A percentile compares a stretch with the other conserved stretches of the same genome.
Evolutionary conservation across 2,113 vertebrate species (phyloP).

Genomic region (Dasyornis broadbenti): DNA sequence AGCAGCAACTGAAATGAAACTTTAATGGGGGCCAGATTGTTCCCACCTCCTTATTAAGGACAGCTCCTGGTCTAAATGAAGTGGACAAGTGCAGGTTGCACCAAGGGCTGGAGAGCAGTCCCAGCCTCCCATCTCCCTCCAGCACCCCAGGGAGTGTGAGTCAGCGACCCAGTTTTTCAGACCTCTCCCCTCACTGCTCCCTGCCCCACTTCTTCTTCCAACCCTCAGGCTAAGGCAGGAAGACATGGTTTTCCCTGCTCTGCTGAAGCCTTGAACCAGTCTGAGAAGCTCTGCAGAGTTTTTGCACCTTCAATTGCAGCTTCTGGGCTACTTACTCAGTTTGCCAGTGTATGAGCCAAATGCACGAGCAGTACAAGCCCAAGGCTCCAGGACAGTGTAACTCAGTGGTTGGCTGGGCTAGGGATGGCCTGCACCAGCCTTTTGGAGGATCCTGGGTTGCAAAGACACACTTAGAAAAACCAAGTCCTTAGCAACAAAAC

Average conservation of each 20-base stretch:
- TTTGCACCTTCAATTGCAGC: neutral
- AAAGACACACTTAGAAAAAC: neutral
- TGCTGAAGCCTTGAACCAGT: neutral
- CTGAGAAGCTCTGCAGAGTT: neutral
- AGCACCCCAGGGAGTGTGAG: neutral
- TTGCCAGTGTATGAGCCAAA: neutral
- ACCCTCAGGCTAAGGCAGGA: neutral
- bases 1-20: neutral
- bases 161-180: neutral
- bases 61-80: neutral
- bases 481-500: neutral
- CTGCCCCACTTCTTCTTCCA: neutral
- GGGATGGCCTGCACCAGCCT: neutral
- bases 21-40: neutral
- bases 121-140: fast-evolving
- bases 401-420: too few species aligned
- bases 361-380: fast-evolving
- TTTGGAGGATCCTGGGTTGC: neutral
- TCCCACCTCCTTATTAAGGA: neutral
- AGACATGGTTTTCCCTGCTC: fast-evolving
- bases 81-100: neutral
- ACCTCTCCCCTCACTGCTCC: neutral
- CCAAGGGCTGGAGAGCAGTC: neutral
- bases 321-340: neutral
- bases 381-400: neutral